A percentile compares a stretch with the other conserved stretches of the same genome.
Conservation (phyloP, 2,797 vertebrate species). For the Esox lucius region DNA sequence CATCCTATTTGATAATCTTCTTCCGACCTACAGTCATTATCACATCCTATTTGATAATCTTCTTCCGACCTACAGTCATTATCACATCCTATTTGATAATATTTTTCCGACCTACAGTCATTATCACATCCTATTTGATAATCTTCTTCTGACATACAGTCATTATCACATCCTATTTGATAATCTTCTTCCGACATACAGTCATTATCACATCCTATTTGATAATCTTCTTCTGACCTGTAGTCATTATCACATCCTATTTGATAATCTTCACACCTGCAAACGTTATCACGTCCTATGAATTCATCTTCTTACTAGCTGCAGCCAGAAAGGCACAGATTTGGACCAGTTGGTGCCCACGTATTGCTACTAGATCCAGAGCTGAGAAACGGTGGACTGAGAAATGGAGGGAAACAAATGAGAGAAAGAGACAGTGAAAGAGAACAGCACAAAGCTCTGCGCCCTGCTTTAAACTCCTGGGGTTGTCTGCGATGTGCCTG, state of each 20-base stretch:
- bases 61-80: no score
- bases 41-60: no score
- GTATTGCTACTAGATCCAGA: not conserved
- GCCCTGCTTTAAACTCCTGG: conserved; percentile 44
- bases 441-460: conserved; percentile 13
- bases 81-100: not conserved
- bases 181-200: not conserved
- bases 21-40: not conserved
- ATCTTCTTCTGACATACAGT: not conserved
- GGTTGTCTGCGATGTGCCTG: conserved; percentile 38
- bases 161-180: no score
- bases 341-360: not conserved
- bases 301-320: not conserved
- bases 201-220: not conserved
- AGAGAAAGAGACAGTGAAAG: conserved; percentile 30
- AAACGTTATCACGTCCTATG: not conserved
- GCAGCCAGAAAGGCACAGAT: not conserved
- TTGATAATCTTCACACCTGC: not conserved
- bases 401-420: not conserved
- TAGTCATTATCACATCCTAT: no score
- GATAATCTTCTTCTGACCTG: no score
- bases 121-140: no score
- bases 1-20: not conserved
- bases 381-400: not conserved
- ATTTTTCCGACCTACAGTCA: no score